A percentile compares a stretch with the other conserved stretches of the same genome.
phyloP scores from a whole-genome alignment of 2,797 vertebrate species.

The Babyrousa celebensis region DNA sequence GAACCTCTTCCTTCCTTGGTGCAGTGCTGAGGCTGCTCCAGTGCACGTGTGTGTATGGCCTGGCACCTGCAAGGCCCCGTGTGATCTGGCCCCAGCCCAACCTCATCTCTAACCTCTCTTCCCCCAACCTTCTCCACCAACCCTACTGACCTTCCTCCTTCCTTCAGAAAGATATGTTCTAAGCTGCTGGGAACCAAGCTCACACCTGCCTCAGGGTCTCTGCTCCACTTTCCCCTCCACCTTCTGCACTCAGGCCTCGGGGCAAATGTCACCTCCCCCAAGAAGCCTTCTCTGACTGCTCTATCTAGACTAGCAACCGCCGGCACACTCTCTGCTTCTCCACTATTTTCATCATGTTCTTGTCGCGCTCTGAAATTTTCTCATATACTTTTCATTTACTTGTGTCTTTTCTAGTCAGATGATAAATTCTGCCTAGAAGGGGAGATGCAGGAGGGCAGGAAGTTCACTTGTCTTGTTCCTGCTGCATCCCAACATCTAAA shows the following conservation, averaged over 20 bases:
- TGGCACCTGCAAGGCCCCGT: fast-evolving
- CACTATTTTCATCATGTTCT: background rate
- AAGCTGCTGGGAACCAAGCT: background rate
- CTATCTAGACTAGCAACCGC: background rate
- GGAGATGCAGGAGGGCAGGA: background rate
- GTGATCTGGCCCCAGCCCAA: background rate
- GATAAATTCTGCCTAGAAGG: background rate
- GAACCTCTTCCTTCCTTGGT: background rate
- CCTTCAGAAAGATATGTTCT: background rate
- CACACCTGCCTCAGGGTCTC: background rate
- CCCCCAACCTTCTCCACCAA: background rate
- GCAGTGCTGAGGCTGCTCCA: background rate
- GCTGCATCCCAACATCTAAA: background rate
- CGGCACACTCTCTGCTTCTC: background rate
- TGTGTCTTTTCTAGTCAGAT: background rate
- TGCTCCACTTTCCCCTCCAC: background rate
- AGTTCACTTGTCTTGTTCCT: background rate
- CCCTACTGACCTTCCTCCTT: background rate
- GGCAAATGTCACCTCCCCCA: background rate
- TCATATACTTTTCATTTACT: background rate
- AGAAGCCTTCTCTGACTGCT: background rate
- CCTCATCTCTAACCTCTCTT: too few relatives aligned
- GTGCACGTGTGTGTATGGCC: fast-evolving
- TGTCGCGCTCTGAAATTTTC: background rate
- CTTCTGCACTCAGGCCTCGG: background rate